Conservation (phyloP, 2,888 invertebrate species). For the Andrena chrysosceles region DNA sequence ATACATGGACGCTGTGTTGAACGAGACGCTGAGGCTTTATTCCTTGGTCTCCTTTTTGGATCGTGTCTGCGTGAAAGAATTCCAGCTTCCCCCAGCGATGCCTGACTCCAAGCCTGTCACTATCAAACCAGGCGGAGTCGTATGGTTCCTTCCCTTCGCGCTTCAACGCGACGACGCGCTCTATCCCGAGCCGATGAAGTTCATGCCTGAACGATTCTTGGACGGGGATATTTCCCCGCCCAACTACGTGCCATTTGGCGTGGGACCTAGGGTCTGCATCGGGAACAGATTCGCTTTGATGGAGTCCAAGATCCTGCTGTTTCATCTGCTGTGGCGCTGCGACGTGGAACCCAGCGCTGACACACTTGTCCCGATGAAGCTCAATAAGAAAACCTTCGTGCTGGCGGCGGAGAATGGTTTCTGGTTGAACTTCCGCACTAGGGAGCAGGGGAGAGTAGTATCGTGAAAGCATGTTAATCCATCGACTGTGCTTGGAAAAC, state of each 20-base stretch:
- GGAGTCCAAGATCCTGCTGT: conserved; percentile 72
- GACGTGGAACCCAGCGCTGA: conserved; percentile 79
- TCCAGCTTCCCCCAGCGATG: conserved; percentile 75
- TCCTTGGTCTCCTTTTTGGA: conserved; percentile 73
- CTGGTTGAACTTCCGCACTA: conserved; percentile 63
- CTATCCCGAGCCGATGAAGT: conserved; percentile 81
- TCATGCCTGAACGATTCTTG: conserved; percentile 83
- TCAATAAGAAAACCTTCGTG: conserved; percentile 36
- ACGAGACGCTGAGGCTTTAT: conserved; percentile 77
- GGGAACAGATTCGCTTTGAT: conserved; percentile 84
- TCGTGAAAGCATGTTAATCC: not conserved
- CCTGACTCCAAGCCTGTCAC: conserved; percentile 74
- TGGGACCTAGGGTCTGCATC: conserved; percentile 78
- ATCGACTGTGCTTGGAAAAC: not conserved
- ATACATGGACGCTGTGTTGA: conserved; percentile 86
- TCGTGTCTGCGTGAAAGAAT: conserved; percentile 77
- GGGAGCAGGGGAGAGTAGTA: not conserved
- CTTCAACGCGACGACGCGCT: conserved; percentile 80
- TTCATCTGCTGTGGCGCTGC: conserved; percentile 70
- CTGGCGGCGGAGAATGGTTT: conserved; percentile 68
- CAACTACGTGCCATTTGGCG: conserved; percentile 74
- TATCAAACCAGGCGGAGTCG: conserved; percentile 75
- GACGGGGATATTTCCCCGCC: conserved; percentile 44
- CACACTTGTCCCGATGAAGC: conserved; percentile 82
- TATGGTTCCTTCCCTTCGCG: conserved; percentile 76